Evolutionary conservation across 2,797 vertebrate species (phyloP), one percentile per base, ranked within the genome.

Genomic region (Coreius guichenoti): DNA sequence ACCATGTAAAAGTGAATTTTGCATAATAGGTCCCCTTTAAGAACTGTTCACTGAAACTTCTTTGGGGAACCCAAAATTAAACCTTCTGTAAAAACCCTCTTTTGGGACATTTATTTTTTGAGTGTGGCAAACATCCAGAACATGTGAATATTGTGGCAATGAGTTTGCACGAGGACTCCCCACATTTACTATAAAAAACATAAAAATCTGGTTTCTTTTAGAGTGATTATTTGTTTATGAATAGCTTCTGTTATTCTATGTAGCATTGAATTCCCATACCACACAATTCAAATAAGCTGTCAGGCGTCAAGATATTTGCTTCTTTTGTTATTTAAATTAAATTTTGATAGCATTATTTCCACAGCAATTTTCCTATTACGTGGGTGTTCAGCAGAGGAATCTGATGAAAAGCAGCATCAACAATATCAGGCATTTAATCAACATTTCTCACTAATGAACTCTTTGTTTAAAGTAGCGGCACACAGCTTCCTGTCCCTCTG

Each of bases 381-480:
- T 58, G 12, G 83, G 7, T 39, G 33, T 77, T 65, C 80, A 79
- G 85, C 77, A 39, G 80, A 88, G 81, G 87, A 89, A 89, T 88
- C 83, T 76, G 83, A 86, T 87, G 80, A 88, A 81, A 86, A 81
- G 81, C 80, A 86, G 72, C 87, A 89, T 81, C 77, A 78, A 83
- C 83, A 87, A 81, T 87, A 86, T 87, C 87, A 87, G 67, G 73
- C 72, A 84, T 90, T 79, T 86, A 88, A 89, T 89, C 86, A 89
- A 88, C 89, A 88, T 88, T 88, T 88, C 85, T 88, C 67, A 79
- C 65, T 88, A 89, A 88, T 84, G 69, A 84, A 65, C 67, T 87
- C 86, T 87, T 87, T 90, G 89, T 88, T 81, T 87, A 85, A 86
- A 81, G 73, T 70, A 82, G 82, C 74, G 8, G 47, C 54, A 12